Base-by-base conservation (phyloP, 2,797 vertebrate genomes). In the Halcyon badia region DNA sequence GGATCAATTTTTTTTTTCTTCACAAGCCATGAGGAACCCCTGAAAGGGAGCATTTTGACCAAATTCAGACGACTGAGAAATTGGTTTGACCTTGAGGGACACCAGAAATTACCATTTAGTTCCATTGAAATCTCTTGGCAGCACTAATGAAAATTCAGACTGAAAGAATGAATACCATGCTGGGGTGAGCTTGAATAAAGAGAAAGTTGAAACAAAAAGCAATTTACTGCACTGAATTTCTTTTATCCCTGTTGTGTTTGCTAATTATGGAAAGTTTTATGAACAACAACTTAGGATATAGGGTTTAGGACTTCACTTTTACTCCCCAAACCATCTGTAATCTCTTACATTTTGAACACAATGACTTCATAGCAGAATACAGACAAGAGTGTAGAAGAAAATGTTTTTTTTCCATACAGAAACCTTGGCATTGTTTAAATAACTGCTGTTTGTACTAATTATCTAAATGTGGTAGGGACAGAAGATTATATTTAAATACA, bases 251-350 rank as follows among this genome's bases (percentile, higher is more conserved):
- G 31, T 81, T 56, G 17, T 26, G 33, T 82, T 54, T 56, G 19
- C n/a, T 94, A 92, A 88, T 91, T 91, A 90, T 22, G 33, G 28
- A 58, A 86, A 75, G 35, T 41, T 82, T 78, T 60, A 39, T 37
- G 31, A 83, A 65, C 7, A 89, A 72, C 30, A 87, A 42, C 19
- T 41, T 31, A 42, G 44, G 20, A 66, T 71, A 61, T 2, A 6
- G 17, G 10, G 20, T 80, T 44, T 56, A 61, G 31, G 28, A 76
- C 18, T 75, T 62, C 14, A 51, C 3, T 69, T 11, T 44, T 69
- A 80, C 28, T 76, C 11, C 56, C 44, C 65, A 85, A 76, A 30
- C 20, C 15, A 48, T 14, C 35, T 46, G 41, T 54, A 35, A 25
- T 30, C 24, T 54, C 58, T 3, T 11, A 57, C 48, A 0, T 71